These are phyloP conservation scores for Actias luna DNA, from an alignment of 2,888 invertebrate genomes.

Conservation along the genomic window DNA sequence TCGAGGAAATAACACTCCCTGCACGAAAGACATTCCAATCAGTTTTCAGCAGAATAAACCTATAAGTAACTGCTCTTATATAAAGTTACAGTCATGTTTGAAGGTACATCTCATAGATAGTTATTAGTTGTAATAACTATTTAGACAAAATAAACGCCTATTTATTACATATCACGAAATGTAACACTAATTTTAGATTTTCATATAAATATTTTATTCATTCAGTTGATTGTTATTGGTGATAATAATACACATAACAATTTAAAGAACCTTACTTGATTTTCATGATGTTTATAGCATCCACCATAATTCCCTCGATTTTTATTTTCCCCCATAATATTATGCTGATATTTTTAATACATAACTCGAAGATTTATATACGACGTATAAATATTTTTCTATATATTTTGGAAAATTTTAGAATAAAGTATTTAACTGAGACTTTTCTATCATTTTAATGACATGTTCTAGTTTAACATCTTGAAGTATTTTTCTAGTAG, in stretches of 20 bases:
- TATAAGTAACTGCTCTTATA: background rate
- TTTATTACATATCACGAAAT: background rate
- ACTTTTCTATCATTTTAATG: slow-evolving; percentile 2
- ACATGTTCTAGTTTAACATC: background rate
- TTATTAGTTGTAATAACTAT: background rate
- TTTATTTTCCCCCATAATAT: background rate
- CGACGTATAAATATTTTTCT: background rate
- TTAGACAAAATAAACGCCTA: background rate
- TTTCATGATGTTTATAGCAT: background rate
- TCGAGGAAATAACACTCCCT: background rate
- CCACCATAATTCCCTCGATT: background rate
- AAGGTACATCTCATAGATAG: background rate
- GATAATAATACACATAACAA: too few relatives aligned
- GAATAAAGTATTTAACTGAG: background rate
- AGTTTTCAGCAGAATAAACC: background rate
- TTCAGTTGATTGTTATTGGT: too few relatives aligned
- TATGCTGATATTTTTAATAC: background rate
- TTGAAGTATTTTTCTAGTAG: background rate
- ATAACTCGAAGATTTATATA: background rate
- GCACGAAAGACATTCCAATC: background rate
- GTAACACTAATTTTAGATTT: too few relatives aligned
- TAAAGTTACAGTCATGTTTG: too few relatives aligned
- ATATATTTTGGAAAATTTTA: too few relatives aligned
- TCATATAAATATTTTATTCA: too few relatives aligned
- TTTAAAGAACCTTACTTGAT: too few relatives aligned